Percentiles rank a stretch among this genome's conserved stretches.
These are phyloP conservation scores for Callorhinus ursinus DNA, from an alignment of 2,113 vertebrate genomes.

Conservation along the genomic window DNA sequence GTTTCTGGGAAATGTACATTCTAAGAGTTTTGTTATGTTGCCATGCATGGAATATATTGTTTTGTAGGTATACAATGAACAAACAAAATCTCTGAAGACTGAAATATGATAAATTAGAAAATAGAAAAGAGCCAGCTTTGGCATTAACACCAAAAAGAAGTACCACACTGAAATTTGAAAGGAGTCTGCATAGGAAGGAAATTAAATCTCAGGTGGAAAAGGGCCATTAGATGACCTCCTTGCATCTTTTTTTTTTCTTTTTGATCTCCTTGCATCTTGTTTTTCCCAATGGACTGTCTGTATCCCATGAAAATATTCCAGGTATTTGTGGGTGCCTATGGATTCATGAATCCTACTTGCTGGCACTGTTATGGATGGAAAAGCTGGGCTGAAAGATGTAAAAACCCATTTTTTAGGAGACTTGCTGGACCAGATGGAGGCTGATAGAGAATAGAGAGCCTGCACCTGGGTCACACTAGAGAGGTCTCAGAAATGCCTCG, in stretches of 20 bases:
- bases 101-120: neutral
- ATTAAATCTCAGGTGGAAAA: neutral
- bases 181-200: neutral
- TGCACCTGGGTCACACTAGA: neutral
- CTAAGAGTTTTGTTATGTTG: neutral
- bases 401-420: neutral
- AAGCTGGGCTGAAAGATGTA: neutral
- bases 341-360: neutral
- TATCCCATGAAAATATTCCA: neutral
- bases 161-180: neutral
- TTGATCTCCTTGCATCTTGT: too few relatives aligned
- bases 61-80: neutral
- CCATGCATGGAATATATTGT: neutral
- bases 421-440: neutral
- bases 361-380: neutral
- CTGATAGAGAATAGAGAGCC: neutral
- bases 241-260: neutral
- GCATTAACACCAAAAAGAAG: neutral
- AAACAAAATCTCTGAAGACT: neutral
- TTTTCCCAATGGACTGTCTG: neutral
- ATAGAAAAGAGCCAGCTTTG: neutral
- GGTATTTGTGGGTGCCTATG: neutral
- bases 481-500: neutral
- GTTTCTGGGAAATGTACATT: neutral
- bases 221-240: neutral